Evolutionary conservation across 2,888 invertebrate genomes (phyloP), one percentile per base, ranked within the genome.

Genomic region (Eilema sororculum): DNA sequence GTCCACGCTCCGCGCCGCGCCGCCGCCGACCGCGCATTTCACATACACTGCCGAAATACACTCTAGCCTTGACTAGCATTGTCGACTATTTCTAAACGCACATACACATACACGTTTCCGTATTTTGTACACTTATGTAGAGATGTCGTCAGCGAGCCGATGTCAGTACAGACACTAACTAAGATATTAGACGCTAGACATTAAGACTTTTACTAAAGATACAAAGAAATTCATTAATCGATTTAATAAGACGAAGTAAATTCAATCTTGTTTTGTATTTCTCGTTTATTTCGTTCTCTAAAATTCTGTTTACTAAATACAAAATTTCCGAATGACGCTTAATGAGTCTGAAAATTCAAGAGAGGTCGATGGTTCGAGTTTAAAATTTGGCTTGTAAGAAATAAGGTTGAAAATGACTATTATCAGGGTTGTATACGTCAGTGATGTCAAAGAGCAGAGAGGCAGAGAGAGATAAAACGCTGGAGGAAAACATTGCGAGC

Each of bases 371-470:
- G 78, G 76, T 58, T 73, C 77, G 77, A 92, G 79, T 85, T 82
- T 74, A 77, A 73, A 79, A 88, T 85, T 87, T 92, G 87, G 69
- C 3, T 0, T 3, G 20, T 64, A 68, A 2, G 63, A 24, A 64
- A 85, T 92, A 94, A 87, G 89, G 93, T 89, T 83, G 86, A 87
- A 77, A 84, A 86, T 82, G 79, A 78, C 77, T 61, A 58, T 76
- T 78, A 74, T 74, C 76, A 85, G 82, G 86, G 87, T 88, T 88
- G 89, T 83, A 77, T 85, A 87, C 91, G 90, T 92, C 92, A 92
- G 89, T 81, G 89, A 90, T 93, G 94, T 94, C 94, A 94, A 92
- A 95, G 94, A 95, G 94, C 92, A 91, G 86, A 88, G 87, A 90
- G 86, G 83, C 86, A 86, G 86, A 86, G 87, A 89, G 89, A 93